Evolutionary conservation across 1,140 invertebrate species (phyloP), one percentile per base, ranked within the genome.

Genomic region (Drosophila kanapiae): DNA sequence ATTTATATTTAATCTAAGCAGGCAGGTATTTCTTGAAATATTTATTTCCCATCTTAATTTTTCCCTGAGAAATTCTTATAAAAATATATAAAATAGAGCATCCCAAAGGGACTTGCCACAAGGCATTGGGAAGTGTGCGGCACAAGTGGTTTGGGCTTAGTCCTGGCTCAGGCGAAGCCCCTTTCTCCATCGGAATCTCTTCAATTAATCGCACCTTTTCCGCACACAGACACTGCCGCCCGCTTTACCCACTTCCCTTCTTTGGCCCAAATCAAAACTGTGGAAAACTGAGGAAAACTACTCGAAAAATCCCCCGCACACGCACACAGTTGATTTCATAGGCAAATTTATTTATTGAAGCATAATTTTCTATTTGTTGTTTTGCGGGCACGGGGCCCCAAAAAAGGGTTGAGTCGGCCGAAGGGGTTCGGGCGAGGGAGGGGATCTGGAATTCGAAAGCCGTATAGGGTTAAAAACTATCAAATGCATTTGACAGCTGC

Each of bases 141-240:
- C 23, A 23, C 23, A 23, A 23, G 23, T 23, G 23, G 23, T 23
- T 23, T 23, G 3, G 1, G 23, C 29, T 33, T 62, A 57, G 23
- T 68, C 43, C 51, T 38, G 65, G 57, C 53, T 58, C 23, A n/a
- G 18, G 14, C 8, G 8, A 4, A 6, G 42, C 0, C 13, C 64
- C 29, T 27, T 42, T 4, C 18, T 57, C 51, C 51, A 27, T 42
- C 31, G 64, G 10, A 49, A 48, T 51, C 83, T 78, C 80, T 84
- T 82, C 87, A 91, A 91, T 91, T 91, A 91, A 91, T 91, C 87
- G 87, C 88, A 91, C 87, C 87, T 87, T 91, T 91, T 91, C 78
- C 65, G 63, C 63, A 61, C 33, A 70, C 47, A 63, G 59, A 68
- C 45, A 57, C 53, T 13, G 29, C 40, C 27, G 49, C 16, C 40